Evolutionary conservation across 2,113 vertebrate species (phyloP).

Genomic region (Hiodon tergisus): DNA sequence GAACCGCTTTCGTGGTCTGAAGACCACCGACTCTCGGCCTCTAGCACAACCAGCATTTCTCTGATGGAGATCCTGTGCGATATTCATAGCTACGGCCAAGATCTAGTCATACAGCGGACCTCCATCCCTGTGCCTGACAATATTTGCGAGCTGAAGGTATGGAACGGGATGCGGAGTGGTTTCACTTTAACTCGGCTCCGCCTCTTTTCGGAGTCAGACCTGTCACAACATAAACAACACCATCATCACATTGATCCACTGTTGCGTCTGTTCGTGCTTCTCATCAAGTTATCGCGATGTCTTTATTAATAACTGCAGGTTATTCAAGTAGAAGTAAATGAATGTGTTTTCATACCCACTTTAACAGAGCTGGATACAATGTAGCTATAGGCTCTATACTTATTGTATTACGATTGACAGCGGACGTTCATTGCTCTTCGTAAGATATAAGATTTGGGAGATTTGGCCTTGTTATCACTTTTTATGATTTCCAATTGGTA

Average conservation of each 20-base stretch:
- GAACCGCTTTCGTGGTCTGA: constrained; percentile 86
- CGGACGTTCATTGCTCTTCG: too few species aligned
- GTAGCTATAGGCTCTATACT: too few species aligned
- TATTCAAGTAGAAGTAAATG: background rate
- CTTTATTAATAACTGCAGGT: too few species aligned
- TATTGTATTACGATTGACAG: too few species aligned
- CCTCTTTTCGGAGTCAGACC: background rate
- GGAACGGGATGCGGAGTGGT: background rate
- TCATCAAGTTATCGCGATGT: background rate
- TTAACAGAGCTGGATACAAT: too few species aligned
- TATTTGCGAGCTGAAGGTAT: constrained; percentile 68
- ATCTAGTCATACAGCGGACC: constrained; percentile 80
- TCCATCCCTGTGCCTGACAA: constrained; percentile 69
- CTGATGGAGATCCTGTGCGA: constrained; percentile 86
- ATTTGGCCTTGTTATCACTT: too few species aligned
- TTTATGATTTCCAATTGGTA: too few species aligned
- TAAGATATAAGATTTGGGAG: too few species aligned
- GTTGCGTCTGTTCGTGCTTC: background rate
- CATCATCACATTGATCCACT: background rate
- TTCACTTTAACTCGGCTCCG: background rate
- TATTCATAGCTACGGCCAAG: constrained; percentile 69
- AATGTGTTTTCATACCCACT: background rate
- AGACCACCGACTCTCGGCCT: constrained; percentile 84
- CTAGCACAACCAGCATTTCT: constrained; percentile 72
- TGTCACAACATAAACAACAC: background rate